A percentile compares a stretch with the other conserved stretches of the same genome.
Conservation (phyloP, 1,140 invertebrate species). For the Zophobas atratus region DNA sequence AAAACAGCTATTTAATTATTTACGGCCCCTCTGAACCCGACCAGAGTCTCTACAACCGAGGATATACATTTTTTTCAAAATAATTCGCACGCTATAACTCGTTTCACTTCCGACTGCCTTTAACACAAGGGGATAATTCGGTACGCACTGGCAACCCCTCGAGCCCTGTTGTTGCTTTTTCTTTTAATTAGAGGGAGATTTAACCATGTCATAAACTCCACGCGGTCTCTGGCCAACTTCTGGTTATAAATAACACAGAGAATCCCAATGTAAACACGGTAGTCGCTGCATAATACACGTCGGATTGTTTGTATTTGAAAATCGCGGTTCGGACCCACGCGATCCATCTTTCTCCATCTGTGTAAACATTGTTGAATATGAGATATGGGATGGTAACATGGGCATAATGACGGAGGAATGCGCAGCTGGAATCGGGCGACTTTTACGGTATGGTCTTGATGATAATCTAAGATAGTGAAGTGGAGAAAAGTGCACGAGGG, state of each 20-base stretch:
- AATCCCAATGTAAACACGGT: not conserved
- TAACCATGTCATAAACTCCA: not conserved
- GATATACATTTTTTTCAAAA: not conserved
- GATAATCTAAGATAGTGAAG: no score
- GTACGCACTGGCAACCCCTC: not conserved
- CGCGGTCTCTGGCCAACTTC: not conserved
- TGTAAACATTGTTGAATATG: not conserved
- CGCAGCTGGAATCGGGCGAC: no score
- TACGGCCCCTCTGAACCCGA: no score
- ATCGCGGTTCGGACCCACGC: not conserved
- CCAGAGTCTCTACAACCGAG: no score
- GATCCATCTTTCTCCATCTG: not conserved
- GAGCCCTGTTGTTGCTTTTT: not conserved
- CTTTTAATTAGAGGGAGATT: not conserved
- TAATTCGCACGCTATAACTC: not conserved
- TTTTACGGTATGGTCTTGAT: no score
- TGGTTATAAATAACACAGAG: not conserved
- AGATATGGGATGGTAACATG: no score
- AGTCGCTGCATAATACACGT: conserved; percentile 1
- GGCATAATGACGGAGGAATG: not conserved
- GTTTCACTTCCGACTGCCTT: not conserved
- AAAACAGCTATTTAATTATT: no score
- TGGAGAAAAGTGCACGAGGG: no score
- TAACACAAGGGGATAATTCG: not conserved
- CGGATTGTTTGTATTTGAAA: not conserved